These are phyloP conservation scores for Xiphydria camelus DNA, from an alignment of 2,888 invertebrate species.

Conservation along the genomic window DNA sequence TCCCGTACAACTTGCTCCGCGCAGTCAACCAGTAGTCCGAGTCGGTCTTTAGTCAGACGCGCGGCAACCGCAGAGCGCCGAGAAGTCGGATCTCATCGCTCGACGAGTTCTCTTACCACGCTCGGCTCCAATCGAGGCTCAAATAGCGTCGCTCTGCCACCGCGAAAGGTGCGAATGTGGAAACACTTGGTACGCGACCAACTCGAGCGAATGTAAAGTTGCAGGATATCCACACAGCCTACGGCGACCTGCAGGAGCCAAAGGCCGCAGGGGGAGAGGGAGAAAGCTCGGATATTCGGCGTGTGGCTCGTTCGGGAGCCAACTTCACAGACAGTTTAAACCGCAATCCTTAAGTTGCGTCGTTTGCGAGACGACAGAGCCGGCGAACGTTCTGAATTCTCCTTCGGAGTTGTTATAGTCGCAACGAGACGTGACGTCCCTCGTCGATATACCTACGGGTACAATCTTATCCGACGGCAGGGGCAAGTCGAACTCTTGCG, in stretches of 20 bases:
- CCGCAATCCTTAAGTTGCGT: constrained; percentile 39
- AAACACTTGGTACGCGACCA: no score
- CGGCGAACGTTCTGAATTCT: constrained; percentile 8
- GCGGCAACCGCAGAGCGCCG: no score
- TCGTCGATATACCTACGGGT: neutral
- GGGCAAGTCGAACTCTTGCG: constrained; percentile 27
- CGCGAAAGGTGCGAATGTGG: no score
- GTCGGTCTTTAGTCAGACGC: no score
- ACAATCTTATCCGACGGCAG: constrained; percentile 21
- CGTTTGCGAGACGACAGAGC: constrained; percentile 15
- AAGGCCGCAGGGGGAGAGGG: constrained; percentile 2
- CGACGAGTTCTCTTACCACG: no score
- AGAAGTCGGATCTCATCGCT: no score
- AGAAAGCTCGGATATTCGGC: neutral
- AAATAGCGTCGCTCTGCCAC: no score
- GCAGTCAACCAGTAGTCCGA: no score
- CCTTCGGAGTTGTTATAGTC: constrained; percentile 15
- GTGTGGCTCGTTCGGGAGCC: constrained; percentile 14
- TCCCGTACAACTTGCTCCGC: no score
- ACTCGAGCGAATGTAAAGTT: no score
- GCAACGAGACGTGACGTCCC: neutral
- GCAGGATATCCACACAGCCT: no score
- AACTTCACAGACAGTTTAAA: constrained; percentile 40
- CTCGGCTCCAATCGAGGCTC: no score
- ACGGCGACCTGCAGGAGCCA: neutral